Percentiles rank a stretch among this genome's conserved stretches.
These are phyloP conservation scores for Mobula birostris DNA, from an alignment of 2,113 vertebrate genomes.

Conservation along the genomic window DNA sequence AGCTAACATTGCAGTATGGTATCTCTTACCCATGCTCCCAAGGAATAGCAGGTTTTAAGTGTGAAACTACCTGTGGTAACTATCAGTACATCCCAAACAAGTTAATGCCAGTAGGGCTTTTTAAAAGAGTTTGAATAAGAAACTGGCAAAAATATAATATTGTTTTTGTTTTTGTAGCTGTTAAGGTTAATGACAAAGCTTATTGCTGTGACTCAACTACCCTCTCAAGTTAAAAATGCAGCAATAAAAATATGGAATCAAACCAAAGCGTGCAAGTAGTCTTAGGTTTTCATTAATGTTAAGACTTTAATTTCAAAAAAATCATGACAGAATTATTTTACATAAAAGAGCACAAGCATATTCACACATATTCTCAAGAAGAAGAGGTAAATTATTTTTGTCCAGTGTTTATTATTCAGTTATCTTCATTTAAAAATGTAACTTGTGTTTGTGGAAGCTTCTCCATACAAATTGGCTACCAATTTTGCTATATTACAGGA, in stretches of 20 bases:
- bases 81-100: not conserved
- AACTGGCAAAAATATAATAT: not conserved
- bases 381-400: not conserved
- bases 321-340: not conserved
- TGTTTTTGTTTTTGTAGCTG: not conserved
- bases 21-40: not conserved
- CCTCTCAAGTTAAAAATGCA: not conserved
- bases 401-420: not conserved
- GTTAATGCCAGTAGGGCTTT: not conserved
- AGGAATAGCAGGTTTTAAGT: not conserved
- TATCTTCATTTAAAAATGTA: not conserved
- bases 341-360: not conserved
- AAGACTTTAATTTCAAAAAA: not conserved
- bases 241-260: not conserved
- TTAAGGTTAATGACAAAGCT: not conserved
- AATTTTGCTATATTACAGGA: not conserved
- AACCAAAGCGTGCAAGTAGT: not conserved
- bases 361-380: not conserved
- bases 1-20: not conserved
- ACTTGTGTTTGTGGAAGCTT: not conserved
- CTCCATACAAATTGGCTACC: not conserved
- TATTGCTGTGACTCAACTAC: not conserved
- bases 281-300: not conserved
- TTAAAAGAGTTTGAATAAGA: not conserved
- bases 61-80: not conserved